These are phyloP conservation scores for Pycnonotus jocosus DNA, from an alignment of 2,113 vertebrate species.

Conservation along the genomic window DNA sequence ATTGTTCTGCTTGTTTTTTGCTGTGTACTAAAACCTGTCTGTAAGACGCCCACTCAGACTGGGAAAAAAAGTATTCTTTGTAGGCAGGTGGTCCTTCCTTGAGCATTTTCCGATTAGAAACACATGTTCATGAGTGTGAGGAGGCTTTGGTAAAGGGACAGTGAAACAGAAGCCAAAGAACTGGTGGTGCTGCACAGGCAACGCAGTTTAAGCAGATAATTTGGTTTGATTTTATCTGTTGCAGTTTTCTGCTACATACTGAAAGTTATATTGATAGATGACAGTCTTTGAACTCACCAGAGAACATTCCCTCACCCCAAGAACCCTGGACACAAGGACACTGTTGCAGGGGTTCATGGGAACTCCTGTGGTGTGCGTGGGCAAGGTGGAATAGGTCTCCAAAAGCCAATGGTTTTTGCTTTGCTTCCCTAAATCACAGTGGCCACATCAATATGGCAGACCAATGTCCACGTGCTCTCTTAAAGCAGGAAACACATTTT, in stretches of 20 bases:
- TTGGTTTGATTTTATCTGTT: not conserved
- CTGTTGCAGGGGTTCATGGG: not conserved
- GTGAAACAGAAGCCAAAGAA: not conserved
- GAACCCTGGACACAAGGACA: not conserved
- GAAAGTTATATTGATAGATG: not conserved
- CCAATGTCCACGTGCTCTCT: not conserved
- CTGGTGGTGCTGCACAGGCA: not conserved
- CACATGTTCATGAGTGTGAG: constrained; percentile 59
- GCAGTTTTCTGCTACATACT: not conserved
- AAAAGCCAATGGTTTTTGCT: not conserved
- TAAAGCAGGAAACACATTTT: not conserved
- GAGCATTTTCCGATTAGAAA: constrained; percentile 59
- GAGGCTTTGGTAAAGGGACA: constrained; percentile 48
- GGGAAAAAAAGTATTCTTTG: constrained; percentile 39
- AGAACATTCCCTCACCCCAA: not conserved
- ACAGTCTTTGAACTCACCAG: not conserved
- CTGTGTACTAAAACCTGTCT: constrained; percentile 44
- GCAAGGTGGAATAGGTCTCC: not conserved
- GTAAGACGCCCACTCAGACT: not conserved
- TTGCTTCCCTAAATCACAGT: not conserved
- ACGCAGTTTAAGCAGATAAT: not conserved
- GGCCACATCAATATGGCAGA: not conserved
- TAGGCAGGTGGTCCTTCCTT: constrained; percentile 68
- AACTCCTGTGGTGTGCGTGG: rapidly evolving
- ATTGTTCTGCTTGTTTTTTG: constrained; percentile 16